phyloP scores from a whole-genome alignment of 2,113 vertebrate species.

The Brachyhypopomus occidentalis region DNA sequence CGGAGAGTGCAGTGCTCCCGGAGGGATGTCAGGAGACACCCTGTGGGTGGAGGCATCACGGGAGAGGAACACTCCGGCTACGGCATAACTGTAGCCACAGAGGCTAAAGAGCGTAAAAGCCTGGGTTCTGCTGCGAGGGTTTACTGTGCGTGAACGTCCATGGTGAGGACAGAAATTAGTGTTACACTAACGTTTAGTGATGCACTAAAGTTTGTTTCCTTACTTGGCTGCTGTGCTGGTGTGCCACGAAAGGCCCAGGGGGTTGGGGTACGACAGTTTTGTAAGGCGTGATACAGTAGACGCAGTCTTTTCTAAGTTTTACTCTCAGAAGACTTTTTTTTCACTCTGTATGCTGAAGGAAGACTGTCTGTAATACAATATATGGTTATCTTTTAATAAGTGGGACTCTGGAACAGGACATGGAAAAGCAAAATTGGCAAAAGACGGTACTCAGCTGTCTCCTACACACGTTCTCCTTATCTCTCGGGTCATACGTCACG shows the following conservation, averaged over 20 bases:
- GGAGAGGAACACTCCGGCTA: not conserved
- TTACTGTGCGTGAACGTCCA: not conserved
- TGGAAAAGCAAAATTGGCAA: not conserved
- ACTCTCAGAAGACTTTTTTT: slow-evolving; percentile 11
- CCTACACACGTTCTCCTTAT: not conserved
- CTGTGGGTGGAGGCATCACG: not conserved
- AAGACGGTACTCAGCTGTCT: slow-evolving; percentile 10
- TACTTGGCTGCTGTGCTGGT: not conserved
- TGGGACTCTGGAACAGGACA: slow-evolving; percentile 21
- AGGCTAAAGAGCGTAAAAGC: no score
- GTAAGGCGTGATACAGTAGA: not conserved
- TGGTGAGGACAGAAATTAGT: not conserved
- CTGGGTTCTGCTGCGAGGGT: no score
- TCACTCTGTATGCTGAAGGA: slow-evolving; percentile 1
- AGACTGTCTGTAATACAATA: not conserved
- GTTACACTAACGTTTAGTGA: not conserved
- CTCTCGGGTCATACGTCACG: slow-evolving; percentile 15
- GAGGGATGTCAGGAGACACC: not conserved
- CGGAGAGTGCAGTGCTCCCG: not conserved
- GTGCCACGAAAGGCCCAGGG: not conserved
- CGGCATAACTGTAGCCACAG: not conserved
- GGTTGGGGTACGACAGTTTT: not conserved
- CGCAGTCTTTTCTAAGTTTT: not conserved
- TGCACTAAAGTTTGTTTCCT: not conserved
- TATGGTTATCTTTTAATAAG: slow-evolving; percentile 2